Evolutionary conservation across 2,888 invertebrate species (phyloP).

Genomic region (Drosophila algonquin): DNA sequence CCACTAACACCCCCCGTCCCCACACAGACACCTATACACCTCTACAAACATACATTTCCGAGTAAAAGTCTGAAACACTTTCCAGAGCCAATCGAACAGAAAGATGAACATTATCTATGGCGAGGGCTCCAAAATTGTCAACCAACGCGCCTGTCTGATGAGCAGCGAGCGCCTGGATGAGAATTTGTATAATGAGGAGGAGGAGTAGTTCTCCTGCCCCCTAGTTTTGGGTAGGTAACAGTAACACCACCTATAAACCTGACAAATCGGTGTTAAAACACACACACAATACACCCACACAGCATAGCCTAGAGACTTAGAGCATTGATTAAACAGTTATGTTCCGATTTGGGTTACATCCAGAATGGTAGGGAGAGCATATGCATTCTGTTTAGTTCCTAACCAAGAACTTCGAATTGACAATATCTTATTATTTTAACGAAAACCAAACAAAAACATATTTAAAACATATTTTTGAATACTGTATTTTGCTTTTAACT

Average conservation of each 20-base stretch:
- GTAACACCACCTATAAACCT: slow-evolving; percentile 5
- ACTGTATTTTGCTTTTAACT: slow-evolving; percentile 63
- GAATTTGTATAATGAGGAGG: slow-evolving; percentile 70
- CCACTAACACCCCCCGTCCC: slow-evolving; percentile 24
- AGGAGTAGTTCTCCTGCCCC: slow-evolving; percentile 43
- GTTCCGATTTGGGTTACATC: slow-evolving; percentile 24
- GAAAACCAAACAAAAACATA: slow-evolving; percentile 33
- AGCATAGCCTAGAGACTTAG: slow-evolving; percentile 13
- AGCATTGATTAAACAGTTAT: slow-evolving; percentile 6
- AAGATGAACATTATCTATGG: slow-evolving; percentile 66
- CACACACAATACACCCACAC: slow-evolving; percentile 15
- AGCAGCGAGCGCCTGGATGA: slow-evolving; percentile 63
- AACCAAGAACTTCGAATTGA: slow-evolving; percentile 26
- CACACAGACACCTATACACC: neutral
- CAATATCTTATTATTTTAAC: slow-evolving; percentile 26
- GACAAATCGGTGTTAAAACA: neutral
- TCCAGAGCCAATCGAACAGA: slow-evolving; percentile 53
- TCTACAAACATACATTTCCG: neutral
- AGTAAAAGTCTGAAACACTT: slow-evolving; percentile 44
- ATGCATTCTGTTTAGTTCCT: slow-evolving; percentile 19
- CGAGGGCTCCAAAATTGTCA: slow-evolving; percentile 70
- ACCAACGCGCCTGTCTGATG: slow-evolving; percentile 44
- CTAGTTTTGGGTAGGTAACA: slow-evolving; percentile 56
- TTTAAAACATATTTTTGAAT: slow-evolving; percentile 58
- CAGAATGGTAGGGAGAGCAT: slow-evolving; percentile 5